phyloP scores from a whole-genome alignment of 1,140 invertebrate genomes.

The Temnothorax nylanderi region DNA sequence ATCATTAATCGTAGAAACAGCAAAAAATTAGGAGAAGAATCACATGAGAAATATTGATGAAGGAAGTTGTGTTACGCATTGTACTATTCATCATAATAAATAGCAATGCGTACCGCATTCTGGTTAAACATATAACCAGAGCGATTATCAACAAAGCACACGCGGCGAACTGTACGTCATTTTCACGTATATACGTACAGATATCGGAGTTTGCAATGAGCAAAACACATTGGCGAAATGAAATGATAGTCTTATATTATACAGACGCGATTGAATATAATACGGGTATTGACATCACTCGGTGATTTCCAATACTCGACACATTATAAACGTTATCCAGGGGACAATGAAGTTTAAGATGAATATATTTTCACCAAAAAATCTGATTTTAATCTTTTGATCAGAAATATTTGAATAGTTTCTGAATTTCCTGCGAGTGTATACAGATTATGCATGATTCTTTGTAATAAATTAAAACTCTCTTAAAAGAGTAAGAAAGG shows the following conservation, averaged over 20 bases:
- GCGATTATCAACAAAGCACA: slow-evolving; percentile 40
- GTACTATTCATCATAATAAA: neutral
- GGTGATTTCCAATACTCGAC: neutral
- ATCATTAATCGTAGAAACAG: neutral
- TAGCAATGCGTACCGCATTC: neutral
- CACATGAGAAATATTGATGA: neutral
- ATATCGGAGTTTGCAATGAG: slow-evolving; percentile 25
- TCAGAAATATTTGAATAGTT: neutral
- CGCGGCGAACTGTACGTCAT: slow-evolving; percentile 35
- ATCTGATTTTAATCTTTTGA: neutral
- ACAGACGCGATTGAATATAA: slow-evolving; percentile 2
- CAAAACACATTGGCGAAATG: slow-evolving; percentile 23
- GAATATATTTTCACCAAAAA: neutral
- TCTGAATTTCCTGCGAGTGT: neutral
- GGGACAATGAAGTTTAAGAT: neutral
- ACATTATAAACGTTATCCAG: neutral
- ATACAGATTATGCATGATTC: neutral
- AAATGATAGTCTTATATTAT: slow-evolving; percentile 11
- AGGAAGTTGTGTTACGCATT: slow-evolving; percentile 6
- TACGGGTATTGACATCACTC: neutral
- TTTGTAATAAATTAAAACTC: neutral
- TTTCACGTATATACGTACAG: neutral
- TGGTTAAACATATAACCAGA: neutral
- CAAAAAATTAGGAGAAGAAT: neutral
- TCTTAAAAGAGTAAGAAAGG: neutral